phyloP scores from a whole-genome alignment of 2,888 invertebrate genomes.

The Mantis religiosa region DNA sequence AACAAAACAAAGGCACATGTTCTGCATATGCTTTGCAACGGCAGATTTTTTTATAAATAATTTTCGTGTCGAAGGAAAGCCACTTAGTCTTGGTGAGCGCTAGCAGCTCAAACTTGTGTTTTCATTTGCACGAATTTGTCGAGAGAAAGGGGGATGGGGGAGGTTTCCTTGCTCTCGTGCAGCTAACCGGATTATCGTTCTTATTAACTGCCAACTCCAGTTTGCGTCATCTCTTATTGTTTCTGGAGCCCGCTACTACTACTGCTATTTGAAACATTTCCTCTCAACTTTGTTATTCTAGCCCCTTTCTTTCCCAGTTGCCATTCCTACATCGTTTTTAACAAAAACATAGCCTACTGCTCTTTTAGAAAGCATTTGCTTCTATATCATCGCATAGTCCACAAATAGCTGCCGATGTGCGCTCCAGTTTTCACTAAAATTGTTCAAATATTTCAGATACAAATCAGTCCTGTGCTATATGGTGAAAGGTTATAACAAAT shows the following conservation, averaged over 20 bases:
- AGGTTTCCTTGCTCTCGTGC: neutral
- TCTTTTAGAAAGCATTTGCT: neutral
- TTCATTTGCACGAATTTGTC: constrained; percentile 10
- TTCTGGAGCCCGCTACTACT: neutral
- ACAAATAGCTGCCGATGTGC: no score
- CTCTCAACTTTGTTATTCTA: constrained; percentile 9
- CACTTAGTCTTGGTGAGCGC: neutral
- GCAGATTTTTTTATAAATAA: neutral
- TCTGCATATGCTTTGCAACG: no score
- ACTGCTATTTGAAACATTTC: neutral
- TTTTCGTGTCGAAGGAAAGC: neutral
- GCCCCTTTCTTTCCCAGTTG: neutral
- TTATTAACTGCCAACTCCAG: constrained; percentile 20
- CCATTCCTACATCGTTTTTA: neutral
- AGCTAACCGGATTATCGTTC: constrained; percentile 21
- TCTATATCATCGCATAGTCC: no score
- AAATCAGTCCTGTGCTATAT: no score
- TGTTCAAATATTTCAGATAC: no score
- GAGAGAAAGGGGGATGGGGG: neutral
- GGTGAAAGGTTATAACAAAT: no score
- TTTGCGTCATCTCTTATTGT: constrained; percentile 22
- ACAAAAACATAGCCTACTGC: neutral
- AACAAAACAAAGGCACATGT: no score
- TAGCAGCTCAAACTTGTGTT: neutral
- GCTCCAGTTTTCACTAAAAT: no score